Evolutionary conservation across 2,113 vertebrate genomes (phyloP).

Genomic region (Siniperca knerii): DNA sequence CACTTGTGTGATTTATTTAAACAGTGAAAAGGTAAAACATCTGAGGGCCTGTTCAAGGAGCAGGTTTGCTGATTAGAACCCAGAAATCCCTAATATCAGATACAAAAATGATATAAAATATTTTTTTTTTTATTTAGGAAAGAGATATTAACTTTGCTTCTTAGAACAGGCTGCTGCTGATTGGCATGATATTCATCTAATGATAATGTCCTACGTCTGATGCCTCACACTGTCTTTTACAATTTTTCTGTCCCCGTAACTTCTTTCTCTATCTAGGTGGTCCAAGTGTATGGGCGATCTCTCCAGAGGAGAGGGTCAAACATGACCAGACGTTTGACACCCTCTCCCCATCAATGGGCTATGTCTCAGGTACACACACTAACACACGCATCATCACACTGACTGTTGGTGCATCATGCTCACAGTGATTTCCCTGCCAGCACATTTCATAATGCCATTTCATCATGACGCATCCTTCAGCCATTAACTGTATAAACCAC

Average conservation of each 20-base stretch:
- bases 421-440: neutral
- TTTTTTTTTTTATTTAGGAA: neutral
- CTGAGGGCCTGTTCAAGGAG: neutral
- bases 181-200: neutral
- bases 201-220: neutral
- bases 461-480: neutral
- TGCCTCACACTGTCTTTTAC: neutral
- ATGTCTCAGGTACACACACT: slow-evolving; percentile 88
- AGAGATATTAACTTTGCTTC: neutral
- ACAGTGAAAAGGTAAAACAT: neutral
- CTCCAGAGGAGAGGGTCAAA: slow-evolving; percentile 91
- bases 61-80: neutral
- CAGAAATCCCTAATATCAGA: neutral
- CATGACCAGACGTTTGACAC: slow-evolving; percentile 94
- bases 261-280: slow-evolving; percentile 81
- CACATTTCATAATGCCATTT: neutral
- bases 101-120: neutral
- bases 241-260: neutral
- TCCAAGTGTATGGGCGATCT: slow-evolving; percentile 90
- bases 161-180: neutral
- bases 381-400: neutral
- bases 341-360: slow-evolving; percentile 90
- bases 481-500: neutral
- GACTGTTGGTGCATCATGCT: neutral
- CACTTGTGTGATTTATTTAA: slow-evolving; percentile 34